A percentile compares a stretch with the other conserved stretches of the same genome.
Evolutionary conservation across 2,113 vertebrate genomes (phyloP).

Genomic region (Corythaixoides concolor): DNA sequence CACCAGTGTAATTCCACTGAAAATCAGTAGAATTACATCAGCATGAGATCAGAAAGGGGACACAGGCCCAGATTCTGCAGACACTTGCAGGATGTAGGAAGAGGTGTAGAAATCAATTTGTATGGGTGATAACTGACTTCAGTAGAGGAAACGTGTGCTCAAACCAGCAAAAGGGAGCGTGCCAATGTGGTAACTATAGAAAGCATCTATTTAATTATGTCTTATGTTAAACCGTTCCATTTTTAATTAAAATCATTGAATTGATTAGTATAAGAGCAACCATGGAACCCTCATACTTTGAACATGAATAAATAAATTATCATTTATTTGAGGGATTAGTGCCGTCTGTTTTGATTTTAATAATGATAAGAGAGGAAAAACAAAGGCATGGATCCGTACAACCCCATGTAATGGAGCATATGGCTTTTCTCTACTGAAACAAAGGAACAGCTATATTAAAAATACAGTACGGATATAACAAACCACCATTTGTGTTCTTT

Average conservation of each 20-base stretch:
- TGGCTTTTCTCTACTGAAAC: conserved; percentile 30
- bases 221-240: conserved; percentile 54
- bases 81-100: conserved; percentile 24
- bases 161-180: conserved; percentile 5
- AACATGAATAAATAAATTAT: conserved; percentile 72
- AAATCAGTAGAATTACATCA: conserved; percentile 48
- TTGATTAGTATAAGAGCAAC: conserved; percentile 66
- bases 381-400: conserved; percentile 59
- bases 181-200: conserved; percentile 41
- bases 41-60: conserved; percentile 39
- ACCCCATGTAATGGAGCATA: conserved; percentile 39
- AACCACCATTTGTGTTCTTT: conserved; percentile 27
- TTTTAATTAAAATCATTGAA: conserved; percentile 77
- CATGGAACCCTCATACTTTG: conserved; percentile 57
- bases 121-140: conserved; percentile 9
- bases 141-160: conserved; percentile 8
- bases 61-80: conserved; percentile 34
- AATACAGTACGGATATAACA: conserved; percentile 58
- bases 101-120: conserved; percentile 50
- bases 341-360: conserved; percentile 73
- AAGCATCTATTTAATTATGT: conserved; percentile 63
- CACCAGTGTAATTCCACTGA: conserved; percentile 11
- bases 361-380: conserved; percentile 72
- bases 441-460: conserved; percentile 63
- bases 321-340: conserved; percentile 70